A percentile compares a stretch with the other conserved stretches of the same genome.
These are phyloP conservation scores for Puntigrus tetrazona DNA, from an alignment of 2,113 vertebrate genomes.

Conservation along the genomic window DNA sequence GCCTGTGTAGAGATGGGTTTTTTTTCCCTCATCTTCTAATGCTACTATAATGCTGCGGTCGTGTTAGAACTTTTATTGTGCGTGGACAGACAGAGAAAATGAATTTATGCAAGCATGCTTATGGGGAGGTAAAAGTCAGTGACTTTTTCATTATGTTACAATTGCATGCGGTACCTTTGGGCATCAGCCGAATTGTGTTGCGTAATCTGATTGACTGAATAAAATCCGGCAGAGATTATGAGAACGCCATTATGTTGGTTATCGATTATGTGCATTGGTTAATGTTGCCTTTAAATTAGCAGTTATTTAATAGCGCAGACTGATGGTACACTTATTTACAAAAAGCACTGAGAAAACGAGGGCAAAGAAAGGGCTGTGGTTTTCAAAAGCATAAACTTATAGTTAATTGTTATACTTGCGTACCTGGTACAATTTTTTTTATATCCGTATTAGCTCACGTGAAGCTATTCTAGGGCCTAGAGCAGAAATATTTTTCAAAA, in stretches of 20 bases:
- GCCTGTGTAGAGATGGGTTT: neutral
- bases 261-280: neutral
- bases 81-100: slow-evolving; percentile 17
- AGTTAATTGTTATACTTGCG: neutral
- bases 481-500: neutral
- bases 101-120: neutral
- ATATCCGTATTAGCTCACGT: neutral
- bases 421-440: neutral
- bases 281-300: neutral
- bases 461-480: neutral
- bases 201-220: slow-evolving; percentile 14
- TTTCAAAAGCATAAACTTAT: neutral
- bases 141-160: slow-evolving; percentile 20
- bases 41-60: neutral
- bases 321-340: neutral
- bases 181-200: neutral
- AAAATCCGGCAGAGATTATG: neutral
- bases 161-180: neutral
- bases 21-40: neutral
- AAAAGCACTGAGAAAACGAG: neutral
- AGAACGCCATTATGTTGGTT: neutral
- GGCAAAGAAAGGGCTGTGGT: neutral
- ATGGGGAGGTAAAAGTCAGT: neutral
- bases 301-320: neutral
- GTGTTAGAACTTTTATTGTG: slow-evolving; percentile 27